Evolutionary conservation across 2,113 vertebrate genomes (phyloP), one percentile per base, ranked within the genome.

Genomic region (Sceloporus undulatus): DNA sequence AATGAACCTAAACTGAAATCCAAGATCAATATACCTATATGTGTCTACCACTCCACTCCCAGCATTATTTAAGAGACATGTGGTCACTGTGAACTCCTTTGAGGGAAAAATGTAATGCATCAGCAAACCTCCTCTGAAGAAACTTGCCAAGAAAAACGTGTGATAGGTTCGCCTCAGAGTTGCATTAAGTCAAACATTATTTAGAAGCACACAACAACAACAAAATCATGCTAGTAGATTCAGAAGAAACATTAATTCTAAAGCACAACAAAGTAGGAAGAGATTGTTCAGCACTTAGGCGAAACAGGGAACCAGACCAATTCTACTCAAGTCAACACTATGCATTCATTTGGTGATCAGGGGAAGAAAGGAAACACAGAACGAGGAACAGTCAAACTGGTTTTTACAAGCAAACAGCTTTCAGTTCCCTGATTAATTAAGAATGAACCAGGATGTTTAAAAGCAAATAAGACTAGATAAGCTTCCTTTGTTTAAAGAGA

Each of bases 391-490:
- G 83, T 29, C 23, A 73, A 29, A 79, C 65, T 79, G 23, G 34
- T 42, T 27, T 65, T 27, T 77, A 38, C 52, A 80, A 85, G 9
- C 23, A 62, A 82, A 48, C 48, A 86, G 40, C 3, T 85, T 85
- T 34, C 38, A 85, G 5, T 19, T 59, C 8, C 4, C 14, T 42
- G 21, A 56, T 81, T 59, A 23, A 40, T 14, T 79, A 56, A 38
- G 48, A 77, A 21, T 2, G 34, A 68, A 79, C 62, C 65, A 38
- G 2, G 27, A 56, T 21, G 9, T 40, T 54, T 23, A 71, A 59
- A 23, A 87, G 16, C 48, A 87, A 59, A 38, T 73, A 79, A 73
- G 78, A 7, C 42, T 52, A 74, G 68, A 73, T 23, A 78, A 86
- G 19, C n/a, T 18, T 25, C 14, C 23, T 34, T 86, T 48, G 18